Percentiles rank a stretch among this genome's conserved stretches.
phyloP scores from a whole-genome alignment of 2,888 invertebrate genomes.

The Bombyx huttoni region DNA sequence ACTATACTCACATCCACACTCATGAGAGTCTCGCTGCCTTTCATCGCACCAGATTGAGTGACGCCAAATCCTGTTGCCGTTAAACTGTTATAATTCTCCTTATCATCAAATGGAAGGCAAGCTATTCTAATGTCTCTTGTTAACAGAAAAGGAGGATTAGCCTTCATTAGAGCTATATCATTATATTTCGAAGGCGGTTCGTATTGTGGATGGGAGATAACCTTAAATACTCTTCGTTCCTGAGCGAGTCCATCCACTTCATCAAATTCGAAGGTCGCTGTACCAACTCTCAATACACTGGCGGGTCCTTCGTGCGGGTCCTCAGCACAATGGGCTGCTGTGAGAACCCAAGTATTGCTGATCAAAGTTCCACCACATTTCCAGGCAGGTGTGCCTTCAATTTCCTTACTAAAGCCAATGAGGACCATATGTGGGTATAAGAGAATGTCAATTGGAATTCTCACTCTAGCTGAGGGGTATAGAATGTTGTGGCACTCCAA shows the following conservation, averaged over 20 bases:
- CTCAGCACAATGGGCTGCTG: slow-evolving; percentile 57
- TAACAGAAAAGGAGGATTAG: slow-evolving; percentile 58
- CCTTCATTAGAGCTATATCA: slow-evolving; percentile 77
- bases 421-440: slow-evolving; percentile 78
- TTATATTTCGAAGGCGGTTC: slow-evolving; percentile 70
- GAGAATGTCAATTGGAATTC: slow-evolving; percentile 56
- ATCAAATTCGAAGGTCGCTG: slow-evolving; percentile 63
- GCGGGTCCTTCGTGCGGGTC: slow-evolving; percentile 61
- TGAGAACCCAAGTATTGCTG: slow-evolving; percentile 50
- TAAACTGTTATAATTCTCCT: slow-evolving; percentile 30
- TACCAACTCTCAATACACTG: slow-evolving; percentile 64
- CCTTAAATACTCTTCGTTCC: slow-evolving; percentile 51
- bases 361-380: slow-evolving; percentile 61
- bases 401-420: slow-evolving; percentile 38
- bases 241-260: slow-evolving; percentile 65
- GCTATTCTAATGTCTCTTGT: slow-evolving; percentile 73
- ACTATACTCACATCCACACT: slow-evolving; percentile 56
- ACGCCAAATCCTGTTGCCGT: slow-evolving; percentile 78
- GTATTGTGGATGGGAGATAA: slow-evolving; percentile 70
- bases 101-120: slow-evolving; percentile 59
- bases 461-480: slow-evolving; percentile 29
- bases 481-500: slow-evolving; percentile 58
- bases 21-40: slow-evolving; percentile 59
- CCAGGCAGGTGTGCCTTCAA: slow-evolving; percentile 28
- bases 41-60: slow-evolving; percentile 45